phyloP scores from a whole-genome alignment of 2,888 invertebrate genomes.

The Petrophora chlorosata region DNA sequence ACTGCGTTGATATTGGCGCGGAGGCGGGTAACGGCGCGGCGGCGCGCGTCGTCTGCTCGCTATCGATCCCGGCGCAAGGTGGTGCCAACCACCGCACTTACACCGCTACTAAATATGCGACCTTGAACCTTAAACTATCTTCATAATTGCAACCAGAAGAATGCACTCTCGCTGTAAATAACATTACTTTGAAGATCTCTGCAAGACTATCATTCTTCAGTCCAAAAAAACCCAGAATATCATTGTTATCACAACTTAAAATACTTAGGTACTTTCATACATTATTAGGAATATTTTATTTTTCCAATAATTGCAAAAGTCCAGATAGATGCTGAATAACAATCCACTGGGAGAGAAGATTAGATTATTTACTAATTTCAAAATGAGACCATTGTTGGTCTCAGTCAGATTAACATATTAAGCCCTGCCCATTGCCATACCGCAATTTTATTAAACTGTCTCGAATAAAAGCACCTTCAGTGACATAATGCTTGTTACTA shows the following conservation, averaged over 20 bases:
- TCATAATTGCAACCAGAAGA: slow-evolving; percentile 53
- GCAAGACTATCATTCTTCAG: neutral
- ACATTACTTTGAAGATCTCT: neutral
- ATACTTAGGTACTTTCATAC: too few species aligned
- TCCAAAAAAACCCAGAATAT: neutral
- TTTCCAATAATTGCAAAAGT: too few species aligned
- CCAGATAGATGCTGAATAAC: too few species aligned
- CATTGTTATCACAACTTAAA: too few species aligned
- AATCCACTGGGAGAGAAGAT: too few species aligned
- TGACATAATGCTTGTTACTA: neutral
- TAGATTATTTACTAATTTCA: too few species aligned
- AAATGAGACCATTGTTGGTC: too few species aligned
- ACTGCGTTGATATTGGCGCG: slow-evolving; percentile 49
- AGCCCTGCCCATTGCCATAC: too few species aligned
- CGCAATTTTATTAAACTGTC: too few species aligned
- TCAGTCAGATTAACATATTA: too few species aligned
- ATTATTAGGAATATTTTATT: too few species aligned
- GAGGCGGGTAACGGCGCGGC: slow-evolving; percentile 62
- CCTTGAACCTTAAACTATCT: slow-evolving; percentile 75
- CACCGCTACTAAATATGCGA: slow-evolving; percentile 62
- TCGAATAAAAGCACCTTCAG: neutral
- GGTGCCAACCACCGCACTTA: slow-evolving; percentile 64
- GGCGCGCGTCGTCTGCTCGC: slow-evolving; percentile 72
- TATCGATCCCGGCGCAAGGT: slow-evolving; percentile 74
- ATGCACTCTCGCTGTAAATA: slow-evolving; percentile 41